A percentile compares a stretch with the other conserved stretches of the same genome.
phyloP scores from a whole-genome alignment of 92 coral and sea anemone species.

The Palythoa grandiflora region DNA sequence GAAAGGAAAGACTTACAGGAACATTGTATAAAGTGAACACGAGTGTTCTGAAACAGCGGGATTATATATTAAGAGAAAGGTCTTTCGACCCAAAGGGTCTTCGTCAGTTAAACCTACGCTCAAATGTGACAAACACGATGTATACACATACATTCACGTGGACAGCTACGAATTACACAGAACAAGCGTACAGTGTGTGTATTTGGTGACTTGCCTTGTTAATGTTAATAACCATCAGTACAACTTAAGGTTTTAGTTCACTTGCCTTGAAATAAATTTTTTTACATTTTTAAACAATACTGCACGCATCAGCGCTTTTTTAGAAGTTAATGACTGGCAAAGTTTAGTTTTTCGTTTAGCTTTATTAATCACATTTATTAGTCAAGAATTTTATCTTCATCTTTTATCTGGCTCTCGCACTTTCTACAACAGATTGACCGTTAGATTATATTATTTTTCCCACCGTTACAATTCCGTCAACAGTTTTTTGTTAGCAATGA shows the following conservation, averaged over 20 bases:
- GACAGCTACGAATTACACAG: background rate
- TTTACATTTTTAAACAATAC: background rate
- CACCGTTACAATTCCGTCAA: constrained; percentile 8
- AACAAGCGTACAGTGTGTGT: constrained; percentile 38
- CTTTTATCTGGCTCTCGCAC: background rate
- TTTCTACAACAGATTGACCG: background rate
- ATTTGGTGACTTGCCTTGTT: background rate
- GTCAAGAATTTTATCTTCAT: background rate
- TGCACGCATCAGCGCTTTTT: background rate
- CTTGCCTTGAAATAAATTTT: background rate
- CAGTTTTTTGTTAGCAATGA: background rate
- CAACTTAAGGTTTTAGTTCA: background rate
- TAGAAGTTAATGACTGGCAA: background rate
- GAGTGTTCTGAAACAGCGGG: no score
- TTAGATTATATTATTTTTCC: background rate
- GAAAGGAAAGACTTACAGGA: no score
- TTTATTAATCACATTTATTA: background rate
- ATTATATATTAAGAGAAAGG: no score
- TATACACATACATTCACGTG: background rate
- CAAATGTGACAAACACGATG: background rate
- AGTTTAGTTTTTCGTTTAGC: background rate
- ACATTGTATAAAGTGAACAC: no score
- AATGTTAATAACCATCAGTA: background rate
- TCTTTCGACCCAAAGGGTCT: no score
- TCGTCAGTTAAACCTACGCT: no score